Evolutionary conservation across 2,113 vertebrate species (phyloP).

Genomic region (Barbus barbus): DNA sequence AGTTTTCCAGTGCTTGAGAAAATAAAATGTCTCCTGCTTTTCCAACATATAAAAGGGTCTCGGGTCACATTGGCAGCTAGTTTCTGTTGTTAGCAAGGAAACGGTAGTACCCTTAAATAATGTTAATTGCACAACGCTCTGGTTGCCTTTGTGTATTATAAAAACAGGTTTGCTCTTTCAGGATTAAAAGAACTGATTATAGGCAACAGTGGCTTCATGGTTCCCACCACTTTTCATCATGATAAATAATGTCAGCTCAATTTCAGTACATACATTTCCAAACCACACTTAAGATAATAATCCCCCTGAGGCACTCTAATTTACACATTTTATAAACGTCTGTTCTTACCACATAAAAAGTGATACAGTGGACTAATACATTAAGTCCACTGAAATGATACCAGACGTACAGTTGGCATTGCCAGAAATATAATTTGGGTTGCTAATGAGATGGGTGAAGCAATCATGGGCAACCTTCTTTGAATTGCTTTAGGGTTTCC

Average conservation of each 20-base stretch:
- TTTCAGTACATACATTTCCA: not conserved
- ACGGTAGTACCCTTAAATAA: not conserved
- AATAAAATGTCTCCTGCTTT: conserved; percentile 8
- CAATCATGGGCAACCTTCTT: conserved; percentile 2
- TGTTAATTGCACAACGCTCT: not conserved
- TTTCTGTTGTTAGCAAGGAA: conserved; percentile 8
- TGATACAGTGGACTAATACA: not conserved
- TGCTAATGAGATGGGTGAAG: not conserved
- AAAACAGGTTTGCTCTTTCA: not conserved
- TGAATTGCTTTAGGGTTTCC: conserved; percentile 3
- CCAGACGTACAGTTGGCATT: not conserved
- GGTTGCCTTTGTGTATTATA: not conserved
- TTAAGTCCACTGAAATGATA: not conserved
- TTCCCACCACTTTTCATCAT: conserved; percentile 4
- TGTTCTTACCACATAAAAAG: not conserved
- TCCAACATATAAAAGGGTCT: not conserved
- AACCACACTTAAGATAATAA: conserved; percentile 23
- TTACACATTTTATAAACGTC: not conserved
- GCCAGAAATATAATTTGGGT: not conserved
- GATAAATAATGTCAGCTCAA: conserved; percentile 2
- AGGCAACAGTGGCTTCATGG: not conserved
- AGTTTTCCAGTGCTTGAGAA: conserved; percentile 14
- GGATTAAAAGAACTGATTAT: not conserved
- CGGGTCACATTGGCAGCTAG: not conserved
- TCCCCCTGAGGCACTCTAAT: not conserved